Conservation (phyloP, 2,888 invertebrate genomes). For the Artemia sp. region DNA sequence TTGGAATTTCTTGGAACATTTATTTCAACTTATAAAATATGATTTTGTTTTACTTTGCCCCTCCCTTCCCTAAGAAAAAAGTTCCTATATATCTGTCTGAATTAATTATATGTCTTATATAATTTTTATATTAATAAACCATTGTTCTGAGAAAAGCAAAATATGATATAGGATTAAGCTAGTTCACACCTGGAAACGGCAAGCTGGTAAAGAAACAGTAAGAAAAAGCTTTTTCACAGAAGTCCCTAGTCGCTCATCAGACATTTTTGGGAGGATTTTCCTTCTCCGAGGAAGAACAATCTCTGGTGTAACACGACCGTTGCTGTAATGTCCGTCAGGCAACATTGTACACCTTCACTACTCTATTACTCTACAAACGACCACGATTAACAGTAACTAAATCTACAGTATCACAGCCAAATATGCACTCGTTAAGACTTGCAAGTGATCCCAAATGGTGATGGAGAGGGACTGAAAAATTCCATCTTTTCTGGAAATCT, state of each 20-base stretch:
- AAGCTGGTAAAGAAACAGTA: neutral
- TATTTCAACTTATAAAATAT: too few relatives aligned
- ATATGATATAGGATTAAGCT: too few relatives aligned
- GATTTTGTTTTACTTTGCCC: too few relatives aligned
- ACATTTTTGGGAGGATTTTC: neutral
- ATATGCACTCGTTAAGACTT: neutral
- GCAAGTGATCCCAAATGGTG: too few relatives aligned
- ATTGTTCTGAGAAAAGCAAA: too few relatives aligned
- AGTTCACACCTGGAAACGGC: slow-evolving; percentile 1
- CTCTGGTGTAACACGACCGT: neutral
- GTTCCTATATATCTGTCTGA: too few relatives aligned
- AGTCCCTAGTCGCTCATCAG: neutral
- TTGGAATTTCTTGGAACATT: too few relatives aligned
- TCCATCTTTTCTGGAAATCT: too few relatives aligned
- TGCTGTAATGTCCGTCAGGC: neutral
- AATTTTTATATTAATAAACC: too few relatives aligned
- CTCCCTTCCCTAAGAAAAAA: too few relatives aligned
- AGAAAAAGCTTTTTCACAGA: slow-evolving; percentile 5
- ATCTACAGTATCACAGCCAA: slow-evolving; percentile 12
- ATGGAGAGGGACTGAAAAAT: too few relatives aligned
- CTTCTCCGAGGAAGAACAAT: neutral
- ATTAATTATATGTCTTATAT: too few relatives aligned
- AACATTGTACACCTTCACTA: neutral
- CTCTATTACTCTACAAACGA: neutral
- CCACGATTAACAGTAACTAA: neutral